Evolutionary conservation across 2,113 vertebrate species (phyloP).

Genomic region (Eurystomus gularis): DNA sequence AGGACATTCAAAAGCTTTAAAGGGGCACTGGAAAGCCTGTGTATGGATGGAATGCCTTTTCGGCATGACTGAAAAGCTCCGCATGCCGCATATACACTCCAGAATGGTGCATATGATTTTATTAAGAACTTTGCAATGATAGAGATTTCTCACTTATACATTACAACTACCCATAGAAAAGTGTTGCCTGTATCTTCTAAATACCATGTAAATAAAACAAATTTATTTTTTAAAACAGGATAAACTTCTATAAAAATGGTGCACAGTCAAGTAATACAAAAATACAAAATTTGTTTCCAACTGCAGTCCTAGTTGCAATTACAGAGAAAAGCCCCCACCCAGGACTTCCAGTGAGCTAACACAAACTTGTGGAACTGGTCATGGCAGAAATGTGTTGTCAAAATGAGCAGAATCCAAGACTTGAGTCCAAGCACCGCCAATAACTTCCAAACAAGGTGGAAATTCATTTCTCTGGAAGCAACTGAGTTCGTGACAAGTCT

Average conservation of each 20-base stretch:
- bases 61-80: conserved; percentile 43
- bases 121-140: conserved; percentile 43
- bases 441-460: conserved; percentile 28
- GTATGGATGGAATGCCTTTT: not conserved
- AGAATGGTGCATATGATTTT: not conserved
- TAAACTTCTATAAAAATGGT: conserved; percentile 81
- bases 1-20: conserved; percentile 1
- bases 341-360: conserved; percentile 64
- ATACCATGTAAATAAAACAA: conserved; percentile 77
- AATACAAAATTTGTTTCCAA: conserved; percentile 81
- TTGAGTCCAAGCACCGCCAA: conserved; percentile 48
- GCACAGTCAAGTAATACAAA: conserved; percentile 82
- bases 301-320: conserved; percentile 75
- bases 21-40: conserved; percentile 18
- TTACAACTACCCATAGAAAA: conserved; percentile 75
- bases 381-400: conserved; percentile 55
- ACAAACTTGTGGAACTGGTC: conserved; percentile 36
- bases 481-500: not conserved
- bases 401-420: conserved; percentile 61
- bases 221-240: conserved; percentile 80
- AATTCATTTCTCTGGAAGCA: conserved; percentile 44
- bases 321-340: conserved; percentile 66
- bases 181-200: conserved; percentile 66
- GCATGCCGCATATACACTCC: conserved; percentile 22
- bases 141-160: conserved; percentile 57